Base-by-base conservation (phyloP, 2,113 vertebrate genomes). In the Bagarius yarrelli region DNA sequence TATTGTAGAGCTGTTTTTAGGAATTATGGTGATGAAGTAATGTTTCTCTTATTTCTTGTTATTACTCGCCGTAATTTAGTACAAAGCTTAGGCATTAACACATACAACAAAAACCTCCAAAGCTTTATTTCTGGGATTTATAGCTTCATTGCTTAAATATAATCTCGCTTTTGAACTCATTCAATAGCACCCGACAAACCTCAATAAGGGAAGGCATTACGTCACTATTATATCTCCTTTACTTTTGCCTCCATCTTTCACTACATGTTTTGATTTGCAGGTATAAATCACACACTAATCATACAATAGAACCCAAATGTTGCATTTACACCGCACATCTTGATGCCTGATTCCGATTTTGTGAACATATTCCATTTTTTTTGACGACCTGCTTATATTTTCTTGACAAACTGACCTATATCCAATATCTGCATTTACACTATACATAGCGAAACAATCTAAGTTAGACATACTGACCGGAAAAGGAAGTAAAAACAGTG, bases 181-280 rank as follows among this genome's bases (percentile, higher is more conserved):
- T 44, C 32, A 40, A 18, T 59, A 59, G 15, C 21, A 5, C n/a
- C 2, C 44, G 30, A 64, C 13, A 59, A 50, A 13, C 59, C 25
- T 13, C 23, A 16, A 30, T 14, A 63, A 12, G 2, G 14, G 0
- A 32, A 78, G 9, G 25, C 40, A 52, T 36, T 32, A 23, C 55
- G 61, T 11, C 21, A 40, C 12, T 72, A 30, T 72, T 72, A 30
- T 32, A 72, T 73, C 16, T 56, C n/a, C 27, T 64, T 76, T 59
- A 40, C 50, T 67, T 61, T 56, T n/a, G 25, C n/a, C 52, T 27
- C n/a, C n/a, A 71, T 52, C 44, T 71, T 30, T 71, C 44, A 27
- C 69, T 16, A 30, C 69, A 71, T 23, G 47, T 72, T 50, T 9
- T 72, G 47, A 53, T 72, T 32, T 72, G 16, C 30, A 53, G 52